Evolutionary conservation across 2,113 vertebrate species (phyloP).

Genomic region (Alectura lathami): DNA sequence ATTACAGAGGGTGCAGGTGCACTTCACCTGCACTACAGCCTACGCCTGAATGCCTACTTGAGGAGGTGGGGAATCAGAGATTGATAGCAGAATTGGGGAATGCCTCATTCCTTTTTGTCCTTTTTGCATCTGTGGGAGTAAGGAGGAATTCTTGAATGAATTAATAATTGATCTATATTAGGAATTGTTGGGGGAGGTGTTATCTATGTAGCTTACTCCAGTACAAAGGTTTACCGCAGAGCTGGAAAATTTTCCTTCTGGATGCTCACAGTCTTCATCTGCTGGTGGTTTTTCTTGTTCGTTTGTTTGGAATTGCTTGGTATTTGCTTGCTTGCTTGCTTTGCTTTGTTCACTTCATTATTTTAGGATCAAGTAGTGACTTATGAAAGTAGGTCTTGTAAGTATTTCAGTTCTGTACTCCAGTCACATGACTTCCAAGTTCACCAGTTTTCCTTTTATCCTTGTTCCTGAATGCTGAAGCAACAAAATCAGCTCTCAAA

Average conservation of each 20-base stretch:
- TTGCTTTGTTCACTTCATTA: neutral
- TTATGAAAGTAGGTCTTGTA: neutral
- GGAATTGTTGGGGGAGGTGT: neutral
- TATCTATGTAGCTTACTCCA: neutral
- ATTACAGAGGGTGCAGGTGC: neutral
- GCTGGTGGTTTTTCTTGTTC: neutral
- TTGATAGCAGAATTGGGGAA: neutral
- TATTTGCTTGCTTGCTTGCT: neutral
- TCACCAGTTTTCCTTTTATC: neutral
- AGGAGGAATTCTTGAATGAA: neutral
- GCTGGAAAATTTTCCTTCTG: neutral
- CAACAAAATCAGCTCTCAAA: neutral
- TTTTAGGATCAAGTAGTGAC: neutral
- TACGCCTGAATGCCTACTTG: neutral
- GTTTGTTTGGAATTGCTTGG: neutral
- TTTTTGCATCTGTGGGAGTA: rapidly evolving
- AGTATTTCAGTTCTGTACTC: neutral
- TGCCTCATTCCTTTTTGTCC: neutral
- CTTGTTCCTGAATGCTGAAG: neutral
- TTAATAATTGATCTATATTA: neutral
- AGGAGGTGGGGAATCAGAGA: neutral
- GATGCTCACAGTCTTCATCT: neutral
- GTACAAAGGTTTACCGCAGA: neutral
- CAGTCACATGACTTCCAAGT: neutral
- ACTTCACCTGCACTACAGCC: neutral